A percentile compares a stretch with the other conserved stretches of the same genome.
Evolutionary conservation across 2,888 invertebrate genomes (phyloP).

Genomic region (Xanthorhoe spadicearia): DNA sequence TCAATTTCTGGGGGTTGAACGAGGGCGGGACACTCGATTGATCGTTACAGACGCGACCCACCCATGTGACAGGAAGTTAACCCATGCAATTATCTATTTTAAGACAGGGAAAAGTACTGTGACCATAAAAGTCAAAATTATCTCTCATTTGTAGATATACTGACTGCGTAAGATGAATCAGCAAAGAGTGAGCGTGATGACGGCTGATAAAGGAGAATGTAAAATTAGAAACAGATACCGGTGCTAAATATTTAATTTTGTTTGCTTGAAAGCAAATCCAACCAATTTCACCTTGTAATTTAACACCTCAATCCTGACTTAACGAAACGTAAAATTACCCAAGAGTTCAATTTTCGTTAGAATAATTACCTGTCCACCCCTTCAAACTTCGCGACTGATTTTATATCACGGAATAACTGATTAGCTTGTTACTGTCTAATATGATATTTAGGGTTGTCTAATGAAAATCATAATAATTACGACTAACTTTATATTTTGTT

Average conservation of each 20-base stretch:
- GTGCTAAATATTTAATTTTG: constrained; percentile 10
- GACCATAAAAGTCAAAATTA: background rate
- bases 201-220: too few species aligned
- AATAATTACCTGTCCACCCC: constrained; percentile 46
- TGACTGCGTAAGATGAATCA: too few species aligned
- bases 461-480: background rate
- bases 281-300: constrained; percentile 41
- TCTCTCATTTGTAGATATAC: too few species aligned
- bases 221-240: background rate
- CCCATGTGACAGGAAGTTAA: constrained; percentile 32
- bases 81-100: constrained; percentile 33
- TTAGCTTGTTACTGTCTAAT: constrained; percentile 27
- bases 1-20: constrained; percentile 74
- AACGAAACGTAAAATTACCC: constrained; percentile 47
- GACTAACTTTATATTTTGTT: background rate
- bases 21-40: constrained; percentile 55
- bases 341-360: constrained; percentile 43
- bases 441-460: constrained; percentile 5
- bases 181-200: too few species aligned
- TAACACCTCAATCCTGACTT: constrained; percentile 45
- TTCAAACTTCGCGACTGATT: constrained; percentile 38
- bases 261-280: constrained; percentile 32
- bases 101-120: constrained; percentile 11
- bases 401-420: constrained; percentile 36
- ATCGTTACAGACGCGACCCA: constrained; percentile 32